Conservation (phyloP, 2,797 vertebrate genomes). For the Eulemur mongoz region DNA sequence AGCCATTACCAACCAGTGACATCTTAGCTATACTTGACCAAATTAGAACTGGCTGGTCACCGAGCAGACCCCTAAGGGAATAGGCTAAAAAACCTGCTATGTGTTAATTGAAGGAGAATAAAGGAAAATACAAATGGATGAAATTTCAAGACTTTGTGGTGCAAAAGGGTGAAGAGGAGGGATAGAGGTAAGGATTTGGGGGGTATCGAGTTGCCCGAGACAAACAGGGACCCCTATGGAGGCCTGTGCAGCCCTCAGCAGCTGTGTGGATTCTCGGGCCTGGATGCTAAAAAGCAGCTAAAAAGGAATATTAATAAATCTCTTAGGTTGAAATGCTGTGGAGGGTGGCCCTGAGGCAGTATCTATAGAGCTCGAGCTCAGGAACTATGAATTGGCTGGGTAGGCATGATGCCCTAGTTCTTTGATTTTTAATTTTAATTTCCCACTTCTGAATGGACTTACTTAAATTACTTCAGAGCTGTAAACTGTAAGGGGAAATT, state of each 20-base stretch:
- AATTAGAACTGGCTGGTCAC: constrained; percentile 31
- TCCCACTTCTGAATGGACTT: constrained; percentile 13
- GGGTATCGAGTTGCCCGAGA: not conserved
- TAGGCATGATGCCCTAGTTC: not conserved
- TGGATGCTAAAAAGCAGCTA: not conserved
- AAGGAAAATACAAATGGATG: not conserved
- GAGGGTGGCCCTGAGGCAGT: not conserved
- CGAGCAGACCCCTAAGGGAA: constrained; percentile 3
- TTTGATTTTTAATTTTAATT: constrained; percentile 47
- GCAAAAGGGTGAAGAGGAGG: not conserved
- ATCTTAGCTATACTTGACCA: constrained; percentile 34
- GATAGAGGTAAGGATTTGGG: not conserved
- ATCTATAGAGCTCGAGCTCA: not conserved
- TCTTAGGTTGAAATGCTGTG: not conserved
- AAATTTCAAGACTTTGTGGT: not conserved
- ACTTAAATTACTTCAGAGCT: constrained; percentile 41
- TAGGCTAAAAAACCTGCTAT: not conserved
- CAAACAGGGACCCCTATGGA: not conserved
- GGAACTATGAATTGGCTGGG: not conserved
- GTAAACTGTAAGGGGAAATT: constrained; percentile 20
- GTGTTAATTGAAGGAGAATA: constrained; percentile 15
- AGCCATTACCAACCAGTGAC: constrained; percentile 33
- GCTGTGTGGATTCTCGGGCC: not conserved
- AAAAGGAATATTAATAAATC: not conserved
- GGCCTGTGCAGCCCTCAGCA: not conserved